Evolutionary conservation across 2,888 invertebrate species (phyloP), one percentile per base, ranked within the genome.

Genomic region (Taphrorychus bicolor): DNA sequence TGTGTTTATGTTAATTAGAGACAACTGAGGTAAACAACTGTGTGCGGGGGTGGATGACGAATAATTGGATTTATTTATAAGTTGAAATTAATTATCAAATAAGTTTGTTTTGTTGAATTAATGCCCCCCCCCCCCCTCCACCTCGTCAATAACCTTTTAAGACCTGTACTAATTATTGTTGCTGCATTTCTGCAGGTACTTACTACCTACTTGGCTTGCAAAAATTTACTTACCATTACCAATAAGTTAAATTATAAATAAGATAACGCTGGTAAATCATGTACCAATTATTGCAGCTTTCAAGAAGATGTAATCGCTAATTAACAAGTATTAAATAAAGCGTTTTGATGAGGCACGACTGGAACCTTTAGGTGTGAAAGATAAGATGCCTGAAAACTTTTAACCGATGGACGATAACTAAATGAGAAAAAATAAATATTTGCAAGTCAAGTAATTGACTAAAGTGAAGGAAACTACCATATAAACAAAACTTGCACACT

Each of bases 251-350:
- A n/a, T n/a, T n/a, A n/a, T n/a, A 45, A 45, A 45, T 45, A 45
- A 3, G 45, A 45, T 11, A 45, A 17, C 14, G 18, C 7, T 17
- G 4, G 51, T 14, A 51, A 59, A 40, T 49, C 40, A 52, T 52
- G 52, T 60, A 24, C 51, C 40, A 59, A 23, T 60, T 60, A 40
- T 41, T 41, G 21, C 42, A 45, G 16, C 45, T 60, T 4, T 45
- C 2, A n/a, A 45, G 45, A 16, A 60, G 60, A 60, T 52, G 60
- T n/a, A 60, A 60, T 60, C 32, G 32, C 22, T 60, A 60, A 49
- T 52, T 45, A 52, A 11, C 51, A 19, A 17, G n/a, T 22, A 51
- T 51, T 17, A 45, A 45, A 17, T 45, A 45, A 11, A 45, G 17
- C 45, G 45, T 45, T 7, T 51, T 17, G 51, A 17, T 7, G 51